Base-by-base conservation (phyloP, 2,888 invertebrate species). In the Coenonympha glycerion region DNA sequence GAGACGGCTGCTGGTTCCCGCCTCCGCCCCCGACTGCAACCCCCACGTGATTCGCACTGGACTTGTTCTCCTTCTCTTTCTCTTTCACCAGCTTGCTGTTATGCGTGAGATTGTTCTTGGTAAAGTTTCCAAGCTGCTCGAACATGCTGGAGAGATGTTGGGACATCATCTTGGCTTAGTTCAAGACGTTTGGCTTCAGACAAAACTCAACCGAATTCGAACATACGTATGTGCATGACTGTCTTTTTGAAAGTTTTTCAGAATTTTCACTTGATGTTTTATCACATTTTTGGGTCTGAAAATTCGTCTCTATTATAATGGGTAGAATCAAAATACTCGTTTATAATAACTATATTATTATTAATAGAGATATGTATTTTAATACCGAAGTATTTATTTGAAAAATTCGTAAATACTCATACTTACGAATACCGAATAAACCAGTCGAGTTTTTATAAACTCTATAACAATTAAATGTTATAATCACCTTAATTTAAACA, bases 121-220 rank as follows among this genome's bases (percentile, higher is more conserved):
- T 88, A 48, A 87, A 87, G 70, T 88, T 88, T 9, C 87, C 87
- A 53, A 88, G 74, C 64, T 87, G 87, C 65, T 88, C 88, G 64
- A 88, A 87, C 82, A 88, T 86, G 59, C 73, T 87, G 48, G 84
- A 77, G 51, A 88, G 60, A 53, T 88, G 87, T 65, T 87, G 87
- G 26, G 87, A 79, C 88, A 88, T 88, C 87, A 87, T 87, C 40
- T 65, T 80, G 63, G 39, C 13, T 26, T 79, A 62, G 40, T n/a
- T n/a, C n/a, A n/a, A n/a, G n/a, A n/a, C 11, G 31, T 33, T 49
- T 33, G n/a, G n/a, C 56, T 46, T 30, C 50, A 42, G 34, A 39
- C 41, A 54, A 49, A 60, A 55, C 47, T 73, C 68, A 82, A 49
- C 79, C 79, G 58, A 74, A 73, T 41, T 73, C 78, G 52, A 67